These are phyloP conservation scores for Synanthedon myopaeformis DNA, from an alignment of 2,888 invertebrate species.

Conservation along the genomic window DNA sequence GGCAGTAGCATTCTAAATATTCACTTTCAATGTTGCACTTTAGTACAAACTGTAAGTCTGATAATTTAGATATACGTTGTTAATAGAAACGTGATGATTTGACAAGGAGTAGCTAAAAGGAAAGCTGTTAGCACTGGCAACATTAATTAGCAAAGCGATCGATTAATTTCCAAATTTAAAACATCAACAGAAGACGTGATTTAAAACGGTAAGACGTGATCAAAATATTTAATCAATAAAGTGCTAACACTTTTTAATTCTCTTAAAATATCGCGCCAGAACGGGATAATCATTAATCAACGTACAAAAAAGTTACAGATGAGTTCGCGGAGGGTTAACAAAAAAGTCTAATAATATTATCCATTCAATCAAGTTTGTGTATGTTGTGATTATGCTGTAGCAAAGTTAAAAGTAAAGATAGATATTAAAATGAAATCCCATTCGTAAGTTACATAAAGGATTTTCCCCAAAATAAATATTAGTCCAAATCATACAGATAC, in stretches of 20 bases:
- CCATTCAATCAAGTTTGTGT: slow-evolving; percentile 11
- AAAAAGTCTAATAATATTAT: slow-evolving; percentile 19
- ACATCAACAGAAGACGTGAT: background rate
- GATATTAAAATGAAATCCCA: too few relatives aligned
- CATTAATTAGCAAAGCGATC: background rate
- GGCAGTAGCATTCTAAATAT: too few relatives aligned
- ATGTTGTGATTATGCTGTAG: too few relatives aligned
- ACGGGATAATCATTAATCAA: slow-evolving; percentile 42
- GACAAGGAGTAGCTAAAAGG: background rate
- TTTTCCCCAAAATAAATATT: too few relatives aligned
- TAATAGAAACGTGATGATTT: background rate
- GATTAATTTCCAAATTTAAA: background rate
- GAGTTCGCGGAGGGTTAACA: slow-evolving; percentile 30
- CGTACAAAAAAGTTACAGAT: slow-evolving; percentile 34
- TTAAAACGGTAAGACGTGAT: slow-evolving; percentile 5
- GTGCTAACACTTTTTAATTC: slow-evolving; percentile 22
- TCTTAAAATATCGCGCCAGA: slow-evolving; percentile 26
- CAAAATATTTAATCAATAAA: slow-evolving; percentile 22
- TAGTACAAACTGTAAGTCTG: too few relatives aligned
- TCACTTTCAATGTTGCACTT: too few relatives aligned
- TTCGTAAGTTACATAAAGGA: too few relatives aligned
- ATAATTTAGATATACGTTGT: background rate
- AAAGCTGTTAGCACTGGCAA: background rate
- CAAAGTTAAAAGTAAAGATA: too few relatives aligned
- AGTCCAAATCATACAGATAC: too few relatives aligned